Evolutionary conservation across 35 echinoderm and acorn worm species (phyloP), one percentile per base, ranked within the genome.

Genomic region (Heliocidaris erythrogramma): DNA sequence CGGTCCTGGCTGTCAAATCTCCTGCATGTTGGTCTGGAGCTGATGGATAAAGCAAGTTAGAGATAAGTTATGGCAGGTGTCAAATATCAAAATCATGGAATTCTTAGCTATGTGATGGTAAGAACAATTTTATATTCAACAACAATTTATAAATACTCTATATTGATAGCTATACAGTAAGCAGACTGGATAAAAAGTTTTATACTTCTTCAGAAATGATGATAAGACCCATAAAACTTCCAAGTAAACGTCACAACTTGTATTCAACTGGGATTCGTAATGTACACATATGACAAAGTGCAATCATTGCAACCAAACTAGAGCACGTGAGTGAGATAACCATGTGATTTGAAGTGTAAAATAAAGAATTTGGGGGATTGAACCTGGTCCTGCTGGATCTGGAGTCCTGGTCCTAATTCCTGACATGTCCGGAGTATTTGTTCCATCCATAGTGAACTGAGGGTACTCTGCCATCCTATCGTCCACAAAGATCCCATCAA

Each of bases 401-500:
- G 98, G 98, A 49, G 98, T 99, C 60, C 95, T 96, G 29, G 98
- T 99, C 31, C 98, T 94, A 48, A 99, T 99, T 9, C 94, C 94
- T 30, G 95, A 96, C 11, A 99, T 96, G 61, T 99, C 98, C 32
- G 98, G 98, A 32, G 98, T 99, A 59, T 89, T 97, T 2, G 93
- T 95, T 21, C 98, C 98, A 94, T 99, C 98, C 96, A 99, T 99
- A 6, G 93, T 94, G 92, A 99, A 99, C 16, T 95, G 93, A 30
- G 98, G 98, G 85, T 97, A 99, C 90, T 99, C 98, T 31, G 97
- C 96, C 98, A 99, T 99, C 27, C 96, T 88, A 53, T 99, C 98
- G 10, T 99, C 97, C 24, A 97, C 96, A 49, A 99, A 99, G 42
- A 99, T 97, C 9, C 98, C 98, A 65, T 99, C 98, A 94, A 99